Base-by-base conservation (phyloP, 2,888 invertebrate genomes). In the Andricus curvator region DNA sequence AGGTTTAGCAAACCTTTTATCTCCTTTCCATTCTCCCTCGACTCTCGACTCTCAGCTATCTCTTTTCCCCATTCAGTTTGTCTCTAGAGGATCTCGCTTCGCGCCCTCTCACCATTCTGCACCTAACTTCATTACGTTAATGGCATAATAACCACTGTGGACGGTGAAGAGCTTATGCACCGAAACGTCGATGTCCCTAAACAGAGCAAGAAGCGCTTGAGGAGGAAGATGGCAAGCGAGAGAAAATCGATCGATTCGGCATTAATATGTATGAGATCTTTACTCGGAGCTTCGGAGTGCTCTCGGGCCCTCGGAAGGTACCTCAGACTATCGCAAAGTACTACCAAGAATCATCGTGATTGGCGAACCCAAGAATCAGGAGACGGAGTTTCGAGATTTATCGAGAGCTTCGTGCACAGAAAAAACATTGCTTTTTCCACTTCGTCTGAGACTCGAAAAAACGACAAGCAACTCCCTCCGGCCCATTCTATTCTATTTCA, bases 131-230 rank as follows among this genome's bases (percentile, higher is more conserved):
- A 90, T 92, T 91, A 91, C 89, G 89, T 89, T 92, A 92, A 92
- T 92, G 90, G 91, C 90, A 91, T 91, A 92, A 92, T 92, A 92
- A 92, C 91, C 90, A 90, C 88, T 88, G 88, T 84, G 86, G 88
- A 86, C 84, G 87, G 81, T 80, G 85, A 86, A 88, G 87, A 88
- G 89, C 89, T 90, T 90, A 89, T 87, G 88, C 86, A 84, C 86
- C 85, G 84, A 88, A 88, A 88, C 86, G 87, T 85, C 87, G 82
- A 86, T 88, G 88, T 87, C 85, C 86, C 89, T 86, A 90, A 90
- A 89, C 88, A 88, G 87, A 87, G 86, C 86, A 88, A 89, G 89
- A 90, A 88, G 83, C 80, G 68, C 78, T 65, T 76, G 70, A 67
- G 80, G 70, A 77, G 64, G 81, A 85, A 82, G 74, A 74, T 33